phyloP scores from a whole-genome alignment of 2,888 invertebrate species.

The Petrolisthes manimaculis region DNA sequence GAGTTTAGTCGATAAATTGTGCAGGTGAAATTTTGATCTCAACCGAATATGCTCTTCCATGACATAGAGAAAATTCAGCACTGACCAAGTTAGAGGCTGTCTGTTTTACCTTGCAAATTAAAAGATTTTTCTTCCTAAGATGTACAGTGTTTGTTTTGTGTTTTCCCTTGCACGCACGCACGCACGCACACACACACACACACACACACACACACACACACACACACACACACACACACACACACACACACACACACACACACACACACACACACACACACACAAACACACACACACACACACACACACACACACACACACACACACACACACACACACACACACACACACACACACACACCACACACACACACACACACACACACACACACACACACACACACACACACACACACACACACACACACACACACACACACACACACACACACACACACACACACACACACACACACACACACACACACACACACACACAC shows the following conservation, averaged over 20 bases:
- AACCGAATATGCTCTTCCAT: too few species aligned
- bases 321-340: background rate
- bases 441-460: background rate
- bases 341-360: background rate
- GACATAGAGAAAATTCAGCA: too few species aligned
- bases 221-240: constrained; percentile 1
- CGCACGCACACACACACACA: background rate
- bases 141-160: too few species aligned
- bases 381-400: constrained; percentile 2
- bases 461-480: background rate
- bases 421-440: constrained; percentile 18
- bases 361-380: constrained; percentile 1
- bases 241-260: constrained; percentile 1
- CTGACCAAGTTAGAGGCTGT: too few species aligned
- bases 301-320: constrained; percentile 1
- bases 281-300: too few species aligned
- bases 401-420: background rate
- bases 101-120: too few species aligned
- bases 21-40: background rate
- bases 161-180: background rate
- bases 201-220: constrained; percentile 1
- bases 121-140: too few species aligned
- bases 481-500: constrained; percentile 16
- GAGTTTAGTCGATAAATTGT: background rate
- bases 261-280: constrained; percentile 1